Percentiles rank a stretch among this genome's conserved stretches.
Conservation (phyloP, 2,888 invertebrate species). For the Macaria notata region DNA sequence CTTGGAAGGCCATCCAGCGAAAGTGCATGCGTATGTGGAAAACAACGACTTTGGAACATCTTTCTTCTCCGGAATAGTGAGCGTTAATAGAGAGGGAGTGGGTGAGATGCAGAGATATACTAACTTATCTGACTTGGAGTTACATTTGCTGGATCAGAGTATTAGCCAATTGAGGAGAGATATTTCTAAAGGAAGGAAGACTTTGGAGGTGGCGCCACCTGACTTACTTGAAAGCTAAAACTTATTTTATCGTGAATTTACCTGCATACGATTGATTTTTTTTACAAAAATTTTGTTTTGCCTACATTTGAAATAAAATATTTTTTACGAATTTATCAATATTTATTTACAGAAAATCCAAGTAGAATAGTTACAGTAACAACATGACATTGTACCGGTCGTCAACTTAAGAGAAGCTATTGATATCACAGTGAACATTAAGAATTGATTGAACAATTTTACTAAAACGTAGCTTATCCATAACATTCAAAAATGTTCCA, state of each 20-base stretch:
- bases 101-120: slow-evolving; percentile 55
- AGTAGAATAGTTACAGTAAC: slow-evolving; percentile 44
- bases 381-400: slow-evolving; percentile 35
- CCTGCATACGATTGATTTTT: not conserved
- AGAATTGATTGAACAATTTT: slow-evolving; percentile 51
- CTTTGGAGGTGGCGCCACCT: slow-evolving; percentile 49
- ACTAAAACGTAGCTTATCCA: slow-evolving; percentile 23
- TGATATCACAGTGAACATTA: slow-evolving; percentile 74
- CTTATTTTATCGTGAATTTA: not conserved
- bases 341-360: slow-evolving; percentile 63
- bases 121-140: slow-evolving; percentile 52
- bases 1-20: slow-evolving; percentile 46
- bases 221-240: not conserved
- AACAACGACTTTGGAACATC: slow-evolving; percentile 68
- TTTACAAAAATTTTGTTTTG: not conserved
- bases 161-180: slow-evolving; percentile 57
- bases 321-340: slow-evolving; percentile 55
- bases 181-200: slow-evolving; percentile 50
- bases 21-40: slow-evolving; percentile 57
- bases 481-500: slow-evolving; percentile 7
- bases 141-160: slow-evolving; percentile 53
- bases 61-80: slow-evolving; percentile 58
- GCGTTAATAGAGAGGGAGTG: slow-evolving; percentile 48
- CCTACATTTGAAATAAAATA: slow-evolving; percentile 26
- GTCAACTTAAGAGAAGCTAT: slow-evolving; percentile 58